Base-by-base conservation (phyloP, 2,113 vertebrate species). In the Archilochus colubris region DNA sequence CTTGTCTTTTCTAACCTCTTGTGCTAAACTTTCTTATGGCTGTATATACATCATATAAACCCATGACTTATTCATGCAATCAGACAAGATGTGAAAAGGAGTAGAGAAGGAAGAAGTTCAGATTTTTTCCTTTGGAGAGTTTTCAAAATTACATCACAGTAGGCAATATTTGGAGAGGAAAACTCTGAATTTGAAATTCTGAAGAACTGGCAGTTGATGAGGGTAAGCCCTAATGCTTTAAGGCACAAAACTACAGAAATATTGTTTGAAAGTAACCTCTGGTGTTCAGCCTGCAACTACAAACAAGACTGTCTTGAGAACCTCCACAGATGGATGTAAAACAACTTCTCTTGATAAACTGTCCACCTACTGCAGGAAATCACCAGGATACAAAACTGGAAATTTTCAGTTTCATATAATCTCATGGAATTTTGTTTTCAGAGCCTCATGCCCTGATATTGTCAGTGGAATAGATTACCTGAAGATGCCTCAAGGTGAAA, bases 261-360 rank as follows among this genome's bases (percentile, higher is more conserved):
- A 3, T 6, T 75, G 8, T 33, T 75, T 18, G 14, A n/a, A 68
- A 82, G 19, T 11, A 73, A 82, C 10, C 30, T 44, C 44, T 57
- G 8, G 10, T 64, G 23, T 50, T 25, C 63, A 76, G 20, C 3
- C 20, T 75, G 12, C 3, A 28, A 9, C 46, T 82, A 59, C n/a
- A 87, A 31, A 70, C 10, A 4, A 9, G 10, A 54, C 8, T 9
- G 4, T 43, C 54, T 53, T 54, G 21, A 76, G 90, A 80, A 76
- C 3, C 12, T n/a, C 7, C 21, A 28, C 0, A 0, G 69, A 76
- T 12, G 3, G 12, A 9, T 33, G 7, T 10, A 64, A 22, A 3
- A 63, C 3, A 63, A 27, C 6, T 57, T 82, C n/a, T 61, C 59
- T 67, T 31, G 50, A 80, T 17, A 66, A 86, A 61, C 15, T 48